Base-by-base conservation (phyloP, 2,888 invertebrate genomes). In the Globia sparganii region DNA sequence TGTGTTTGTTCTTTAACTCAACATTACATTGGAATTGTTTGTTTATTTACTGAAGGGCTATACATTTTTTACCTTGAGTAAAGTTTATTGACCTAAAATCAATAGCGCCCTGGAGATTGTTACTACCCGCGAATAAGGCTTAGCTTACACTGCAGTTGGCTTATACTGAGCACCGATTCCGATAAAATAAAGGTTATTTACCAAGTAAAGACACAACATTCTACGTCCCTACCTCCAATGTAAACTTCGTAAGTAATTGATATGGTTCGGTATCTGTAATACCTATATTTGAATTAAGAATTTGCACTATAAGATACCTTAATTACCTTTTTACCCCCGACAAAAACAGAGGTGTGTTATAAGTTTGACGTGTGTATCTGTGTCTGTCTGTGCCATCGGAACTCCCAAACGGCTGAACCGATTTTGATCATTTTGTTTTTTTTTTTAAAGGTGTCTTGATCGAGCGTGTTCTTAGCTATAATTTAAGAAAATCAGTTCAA, bases 11-110 rank as follows among this genome's bases (percentile, higher is more conserved):
- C 53, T 59, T 62, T 40, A n/a, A 84, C 59, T 83, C 15, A 72
- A 72, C 53, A 61, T 59, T 74, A 62, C 56, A 46, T 1, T 66
- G 0, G 64, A 28, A n/a, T 34, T 74, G 53, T 69, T 75, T 72
- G 69, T 70, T 59, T 75, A 62, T 70, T 62, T 75, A 53, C 66
- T 40, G 21, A 53, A 65, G 46, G 15, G 15, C 28, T 64, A 34
- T 58, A 75, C 31, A 62, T 66, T 72, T 69, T 59, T 70, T 65
- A 72, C 82, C 70, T 76, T 71, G 40, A 43, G 34, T 28, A 53
- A 67, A 85, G 72, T 81, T 82, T 53, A 76, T 72, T 67, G 76
- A 67, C 72, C 70, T 71, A 67, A 76, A 72, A 81, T 73, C 86
- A 71, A 85, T 72, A 71, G 31, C 25, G 53, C 46, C 46, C 53